Evolutionary conservation across 2,888 invertebrate species (phyloP), one percentile per base, ranked within the genome.

Genomic region (Scaeva pyrastri): DNA sequence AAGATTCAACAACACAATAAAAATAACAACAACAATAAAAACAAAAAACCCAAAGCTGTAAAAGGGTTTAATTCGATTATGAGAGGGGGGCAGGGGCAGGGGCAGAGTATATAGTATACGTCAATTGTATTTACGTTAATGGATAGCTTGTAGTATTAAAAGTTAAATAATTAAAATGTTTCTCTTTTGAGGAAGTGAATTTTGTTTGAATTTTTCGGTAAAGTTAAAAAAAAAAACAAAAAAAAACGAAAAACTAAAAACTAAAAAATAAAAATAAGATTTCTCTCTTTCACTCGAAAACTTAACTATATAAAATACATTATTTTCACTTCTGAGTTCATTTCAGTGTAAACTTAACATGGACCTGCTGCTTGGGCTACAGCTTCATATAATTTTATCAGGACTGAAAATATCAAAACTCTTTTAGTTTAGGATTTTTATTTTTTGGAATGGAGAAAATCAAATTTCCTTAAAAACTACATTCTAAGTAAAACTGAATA

Each of bases 91-190:
- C n/a, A n/a, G n/a, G n/a, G n/a, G n/a, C n/a, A n/a, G n/a, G n/a
- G n/a, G n/a, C n/a, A n/a, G n/a, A n/a, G n/a, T n/a, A n/a, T n/a
- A n/a, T n/a, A n/a, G n/a, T n/a, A n/a, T 56, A 56, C 21, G 12
- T 52, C 71, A 71, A 43, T 56, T 56, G 39, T 55, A 31, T 70
- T 45, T 55, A 31, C 26, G 21, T 50, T 58, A 76, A 76, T 48
- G 73, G 66, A 68, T 23, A 48, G 70, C 39, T 45, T 8, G 26
- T 48, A 19, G 31, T 48, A 71, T 48, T 31, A 66, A 82, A 82
- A 82, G 50, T 68, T 66, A 76, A 64, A 76, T 73, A 68, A 82
- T 82, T 78, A 78, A 78, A 83, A 68, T 68, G 68, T 64, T 77
- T 60, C 26, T 36, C 66, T 41, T 12, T 43, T 36, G n/a, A 21